Base-by-base conservation (phyloP, 2,888 invertebrate genomes). In the Trichogramma dendrolimi region DNA sequence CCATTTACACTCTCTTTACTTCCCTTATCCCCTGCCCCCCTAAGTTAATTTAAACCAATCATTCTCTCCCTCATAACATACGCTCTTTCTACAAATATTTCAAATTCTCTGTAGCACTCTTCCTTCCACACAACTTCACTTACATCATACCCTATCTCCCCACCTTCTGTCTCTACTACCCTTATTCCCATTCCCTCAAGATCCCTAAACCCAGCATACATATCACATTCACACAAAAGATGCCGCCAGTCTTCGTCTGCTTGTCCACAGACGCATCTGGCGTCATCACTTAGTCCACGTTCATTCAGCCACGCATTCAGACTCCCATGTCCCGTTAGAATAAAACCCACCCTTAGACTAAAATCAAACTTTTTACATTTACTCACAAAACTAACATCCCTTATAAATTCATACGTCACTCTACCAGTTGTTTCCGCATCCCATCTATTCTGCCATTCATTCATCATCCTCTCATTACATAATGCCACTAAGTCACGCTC, bases 271-370 rank as follows among this genome's bases (percentile, higher is more conserved):
- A 39, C 10, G 14, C 61, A 63, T 0, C 7, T 43, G 4, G 55
- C 39, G 4, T 40, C 4, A 5, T 55, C 44, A n/a, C 5, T 4
- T 4, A 61, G 11, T 1, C 42, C 42, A n/a, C 60, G 44, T 5
- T 41, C 5, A 40, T 14, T 41, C 6, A 63, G 38, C 5, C 6
- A 63, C 6, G 39, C 58, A 51, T 58, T 61, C 40, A 61, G 14
- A 8, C 46, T 58, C 38, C 61, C 64, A 43, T 63, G 63, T 1
- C 60, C 63, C 1, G 63, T 63, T 14, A 63, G 42, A 4, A 63
- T n/a, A 49, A 38, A 61, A 7, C 60, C 42, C 7, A 60, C 56
- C 7, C 44, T 14, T 49, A 52, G 27, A 11, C 53, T 47, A 8
- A 50, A 40, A 1, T 57, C 48, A 58, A 62, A 53, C 3, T 39